Conservation (phyloP, 1,140 invertebrate genomes). For the Pentalonia nigronervosa region DNA sequence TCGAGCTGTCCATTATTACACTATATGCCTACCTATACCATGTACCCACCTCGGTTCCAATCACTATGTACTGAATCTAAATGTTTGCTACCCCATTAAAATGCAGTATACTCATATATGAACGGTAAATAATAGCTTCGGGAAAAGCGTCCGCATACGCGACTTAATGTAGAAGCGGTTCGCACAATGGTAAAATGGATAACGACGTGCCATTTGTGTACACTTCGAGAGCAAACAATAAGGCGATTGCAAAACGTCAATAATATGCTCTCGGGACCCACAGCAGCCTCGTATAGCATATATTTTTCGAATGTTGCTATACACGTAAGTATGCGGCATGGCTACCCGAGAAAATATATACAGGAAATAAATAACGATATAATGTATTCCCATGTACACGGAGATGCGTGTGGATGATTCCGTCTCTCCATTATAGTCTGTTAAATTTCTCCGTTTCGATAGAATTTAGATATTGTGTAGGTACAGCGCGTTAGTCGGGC, state of each 20-base stretch:
- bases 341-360: no score
- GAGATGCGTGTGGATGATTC: not conserved
- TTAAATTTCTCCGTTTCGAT: not conserved
- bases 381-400: no score
- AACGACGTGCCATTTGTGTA: slow-evolving; percentile 18
- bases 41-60: not conserved
- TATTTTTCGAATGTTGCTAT: not conserved
- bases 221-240: slow-evolving; percentile 27
- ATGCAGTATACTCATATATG: not conserved
- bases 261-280: not conserved
- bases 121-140: not conserved
- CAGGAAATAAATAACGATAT: no score
- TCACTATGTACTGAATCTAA: not conserved
- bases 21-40: no score
- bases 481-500: no score
- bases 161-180: not conserved
- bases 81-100: slow-evolving; percentile 40
- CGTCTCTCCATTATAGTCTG: not conserved
- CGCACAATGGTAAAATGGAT: slow-evolving; percentile 30
- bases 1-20: not conserved
- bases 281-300: not conserved
- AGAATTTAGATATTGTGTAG: no score
- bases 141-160: not conserved
- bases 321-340: no score
- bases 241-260: slow-evolving; percentile 9